Percentiles rank a stretch among this genome's conserved stretches.
Conservation (phyloP, 2,113 vertebrate species). For the Etia nguti region DNA sequence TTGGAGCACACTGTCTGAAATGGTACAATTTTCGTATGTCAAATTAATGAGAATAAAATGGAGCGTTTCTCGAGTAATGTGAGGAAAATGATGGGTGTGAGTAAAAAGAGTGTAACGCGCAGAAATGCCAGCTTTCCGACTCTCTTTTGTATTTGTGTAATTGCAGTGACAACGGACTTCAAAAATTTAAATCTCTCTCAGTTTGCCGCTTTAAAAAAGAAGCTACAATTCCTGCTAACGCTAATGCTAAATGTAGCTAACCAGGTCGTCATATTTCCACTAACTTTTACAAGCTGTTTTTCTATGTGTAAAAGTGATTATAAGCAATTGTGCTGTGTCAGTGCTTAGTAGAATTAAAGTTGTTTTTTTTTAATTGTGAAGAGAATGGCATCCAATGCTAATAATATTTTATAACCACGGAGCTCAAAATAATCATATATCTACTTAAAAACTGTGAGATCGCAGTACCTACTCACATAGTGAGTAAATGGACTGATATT, state of each 20-base stretch:
- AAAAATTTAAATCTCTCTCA: neutral
- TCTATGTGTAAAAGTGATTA: neutral
- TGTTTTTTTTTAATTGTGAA: neutral
- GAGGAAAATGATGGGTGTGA: neutral
- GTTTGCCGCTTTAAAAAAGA: neutral
- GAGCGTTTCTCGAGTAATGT: neutral
- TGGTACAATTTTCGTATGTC: neutral
- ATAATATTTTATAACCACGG: neutral
- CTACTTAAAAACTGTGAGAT: neutral
- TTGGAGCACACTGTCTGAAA: neutral
- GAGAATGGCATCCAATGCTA: neutral
- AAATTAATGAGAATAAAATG: neutral
- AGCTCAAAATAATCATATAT: neutral
- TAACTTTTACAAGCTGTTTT: neutral
- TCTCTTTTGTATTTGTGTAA: neutral
- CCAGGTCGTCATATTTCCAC: neutral
- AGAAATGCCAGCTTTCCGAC: fast-evolving
- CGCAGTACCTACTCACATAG: neutral
- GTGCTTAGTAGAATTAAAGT: neutral
- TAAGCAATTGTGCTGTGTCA: neutral
- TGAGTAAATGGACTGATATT: neutral
- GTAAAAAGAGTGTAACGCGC: neutral
- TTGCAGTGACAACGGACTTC: neutral
- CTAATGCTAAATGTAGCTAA: neutral
- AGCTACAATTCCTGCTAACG: neutral